Base-by-base conservation (phyloP, 1,140 invertebrate genomes). In the Tetranychus urticae region DNA sequence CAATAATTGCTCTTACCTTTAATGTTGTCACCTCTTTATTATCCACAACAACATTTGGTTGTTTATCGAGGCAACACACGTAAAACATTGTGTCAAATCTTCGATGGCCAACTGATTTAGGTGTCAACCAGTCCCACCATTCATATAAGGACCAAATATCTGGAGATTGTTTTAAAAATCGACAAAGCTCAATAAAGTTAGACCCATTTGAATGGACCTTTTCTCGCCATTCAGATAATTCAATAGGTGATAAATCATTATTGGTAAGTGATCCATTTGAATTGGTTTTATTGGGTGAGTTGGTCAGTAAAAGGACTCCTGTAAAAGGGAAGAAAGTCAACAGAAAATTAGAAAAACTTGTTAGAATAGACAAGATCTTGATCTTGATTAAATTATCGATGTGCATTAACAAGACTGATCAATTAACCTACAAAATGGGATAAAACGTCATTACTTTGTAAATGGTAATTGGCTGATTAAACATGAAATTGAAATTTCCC, bases 61-160 rank as follows among this genome's bases (percentile, higher is more conserved):
- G 70, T 14, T 74, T 65, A 48, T 80, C 67, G 2, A 88, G 65
- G 60, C 77, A 76, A 60, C 80, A 75, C 1, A 87, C 58, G 71
- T 82, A 90, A 69, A 90, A 90, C 36, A 80, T 79, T 5, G 85
- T 82, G 68, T 88, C 78, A 72, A 83, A 90, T 65, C 68, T 75
- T 62, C 70, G 75, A 66, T 66, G 72, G 48, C 71, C 64, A n/a
- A 68, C 68, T 2, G 37, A 70, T 5, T 76, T 70, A 0, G 88
- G 87, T 7, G 86, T 85, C 8, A 88, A 70, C 88, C 88, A 92
- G 68, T 83, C 82, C 47, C 78, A 82, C 88, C 88, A 92, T 69
- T 87, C 82, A 66, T 82, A 73, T 5, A 91, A 71, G 0, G 80
- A 77, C 80, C 81, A 86, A 57, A 92, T 71, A 72, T 91, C 84